Base-by-base conservation (phyloP, 2,797 vertebrate species). In the Podarcis siculus region DNA sequence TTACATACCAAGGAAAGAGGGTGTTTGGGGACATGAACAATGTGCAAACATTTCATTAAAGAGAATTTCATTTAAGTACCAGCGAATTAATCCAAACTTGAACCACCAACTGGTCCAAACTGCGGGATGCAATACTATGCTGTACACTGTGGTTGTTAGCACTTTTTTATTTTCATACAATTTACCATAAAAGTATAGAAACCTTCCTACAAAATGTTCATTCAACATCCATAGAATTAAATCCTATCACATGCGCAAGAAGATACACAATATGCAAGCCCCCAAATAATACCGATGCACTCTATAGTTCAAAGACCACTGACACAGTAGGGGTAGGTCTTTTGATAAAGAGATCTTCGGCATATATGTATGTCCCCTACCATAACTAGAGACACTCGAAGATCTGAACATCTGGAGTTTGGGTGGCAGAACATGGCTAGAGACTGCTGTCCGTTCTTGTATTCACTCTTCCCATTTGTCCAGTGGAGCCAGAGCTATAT, bases 141-240 rank as follows among this genome's bases (percentile, higher is more conserved):
- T 27, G 19, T 55, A 15, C 91, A 89, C 95, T 79, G 94, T 85
- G 90, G 85, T 64, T 93, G 90, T 78, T 94, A 89, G 91, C 91
- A 93, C 92, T 45, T 92, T 88, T 86, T 87, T 69, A 85, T 90
- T 79, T 91, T 79, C 87, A 27, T 85, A 89, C 72, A 78, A 89
- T 90, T 69, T 86, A 72, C 75, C 66, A 82, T 83, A 90, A 87
- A 87, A 80, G 92, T 93, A 86, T 91, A 91, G 86, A 93, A 92
- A 90, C 85, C 89, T 86, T 91, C 91, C 80, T 89, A 85, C n/a
- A 90, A 9, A 89, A 83, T 69, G 82, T 67, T 92, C 83, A 93
- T 88, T 93, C n/a, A 86, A 73, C 79, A 89, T 90, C 83, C 93
- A 93, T n/a, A 87, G 89, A 88, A 94, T 94, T 35, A 76, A 87